phyloP scores from a whole-genome alignment of 2,888 invertebrate species.

The Chalcosyrphus nemorum region DNA sequence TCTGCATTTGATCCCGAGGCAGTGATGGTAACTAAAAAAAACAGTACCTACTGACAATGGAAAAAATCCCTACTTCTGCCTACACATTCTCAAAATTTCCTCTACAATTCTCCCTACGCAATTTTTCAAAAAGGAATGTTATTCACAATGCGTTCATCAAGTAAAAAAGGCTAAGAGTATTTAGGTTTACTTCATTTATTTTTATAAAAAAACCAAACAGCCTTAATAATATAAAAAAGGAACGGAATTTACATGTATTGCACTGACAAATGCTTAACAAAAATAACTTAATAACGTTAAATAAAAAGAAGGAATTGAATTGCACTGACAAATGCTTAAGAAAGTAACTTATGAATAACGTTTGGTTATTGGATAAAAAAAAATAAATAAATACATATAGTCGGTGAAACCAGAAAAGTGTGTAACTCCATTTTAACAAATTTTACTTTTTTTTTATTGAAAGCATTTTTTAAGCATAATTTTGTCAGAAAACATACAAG shows the following conservation, averaged over 20 bases:
- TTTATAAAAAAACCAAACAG: not conserved
- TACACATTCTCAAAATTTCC: too few species aligned
- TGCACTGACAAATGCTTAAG: not conserved
- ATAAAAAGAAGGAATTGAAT: not conserved
- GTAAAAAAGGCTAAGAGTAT: not conserved
- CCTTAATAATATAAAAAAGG: not conserved
- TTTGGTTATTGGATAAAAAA: not conserved
- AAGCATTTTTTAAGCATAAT: conserved; percentile 2
- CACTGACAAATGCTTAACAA: not conserved
- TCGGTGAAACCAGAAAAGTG: too few species aligned
- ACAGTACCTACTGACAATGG: too few species aligned
- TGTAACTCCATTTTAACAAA: too few species aligned
- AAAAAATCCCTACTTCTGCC: too few species aligned
- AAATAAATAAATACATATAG: too few species aligned
- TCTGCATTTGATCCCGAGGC: not conserved
- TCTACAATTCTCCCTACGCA: too few species aligned
- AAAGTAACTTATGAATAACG: not conserved
- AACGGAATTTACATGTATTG: not conserved
- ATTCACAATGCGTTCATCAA: not conserved
- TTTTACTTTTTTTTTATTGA: too few species aligned
- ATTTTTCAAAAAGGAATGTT: too few species aligned
- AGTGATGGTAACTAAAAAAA: too few species aligned
- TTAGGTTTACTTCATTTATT: not conserved
- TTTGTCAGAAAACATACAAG: conserved; percentile 23
- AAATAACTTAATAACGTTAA: not conserved